Evolutionary conservation across 2,888 invertebrate genomes (phyloP).

Genomic region (Zygothrica quintamaculata): DNA sequence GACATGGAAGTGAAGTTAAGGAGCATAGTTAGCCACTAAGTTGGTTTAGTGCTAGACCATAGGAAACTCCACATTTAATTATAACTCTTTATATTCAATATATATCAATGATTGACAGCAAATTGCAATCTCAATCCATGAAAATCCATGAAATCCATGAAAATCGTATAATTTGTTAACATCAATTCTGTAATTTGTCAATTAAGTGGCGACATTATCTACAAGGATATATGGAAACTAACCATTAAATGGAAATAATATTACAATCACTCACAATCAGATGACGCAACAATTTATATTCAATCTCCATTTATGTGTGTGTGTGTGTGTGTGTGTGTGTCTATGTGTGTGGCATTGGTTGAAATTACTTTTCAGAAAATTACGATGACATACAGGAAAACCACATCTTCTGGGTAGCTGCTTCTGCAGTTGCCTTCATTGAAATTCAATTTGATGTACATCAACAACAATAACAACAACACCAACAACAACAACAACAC

Average conservation of each 20-base stretch:
- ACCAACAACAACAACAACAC: constrained; percentile 33
- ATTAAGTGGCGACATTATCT: constrained; percentile 54
- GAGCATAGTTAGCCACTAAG: too few relatives aligned
- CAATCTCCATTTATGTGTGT: constrained; percentile 33
- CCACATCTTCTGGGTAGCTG: constrained; percentile 20
- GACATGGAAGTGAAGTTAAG: too few relatives aligned
- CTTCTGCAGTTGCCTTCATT: constrained; percentile 14
- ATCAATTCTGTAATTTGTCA: constrained; percentile 22
- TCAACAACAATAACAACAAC: constrained; percentile 37
- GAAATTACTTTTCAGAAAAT: constrained; percentile 59
- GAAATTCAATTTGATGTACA: constrained; percentile 69
- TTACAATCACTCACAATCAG: constrained; percentile 27
- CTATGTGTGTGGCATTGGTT: constrained; percentile 20
- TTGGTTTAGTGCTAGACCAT: too few relatives aligned
- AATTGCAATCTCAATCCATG: not conserved
- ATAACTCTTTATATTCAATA: not conserved
- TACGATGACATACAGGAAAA: constrained; percentile 42
- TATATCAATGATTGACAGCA: too few relatives aligned
- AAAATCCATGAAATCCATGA: not conserved
- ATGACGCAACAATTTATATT: constrained; percentile 29
- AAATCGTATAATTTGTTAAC: not conserved
- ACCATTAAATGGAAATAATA: constrained; percentile 19
- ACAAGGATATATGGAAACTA: constrained; percentile 10
- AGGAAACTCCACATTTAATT: too few relatives aligned
- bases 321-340: too few relatives aligned